Evolutionary conservation across 1,140 invertebrate genomes (phyloP).

Genomic region (Lethrus apterus): DNA sequence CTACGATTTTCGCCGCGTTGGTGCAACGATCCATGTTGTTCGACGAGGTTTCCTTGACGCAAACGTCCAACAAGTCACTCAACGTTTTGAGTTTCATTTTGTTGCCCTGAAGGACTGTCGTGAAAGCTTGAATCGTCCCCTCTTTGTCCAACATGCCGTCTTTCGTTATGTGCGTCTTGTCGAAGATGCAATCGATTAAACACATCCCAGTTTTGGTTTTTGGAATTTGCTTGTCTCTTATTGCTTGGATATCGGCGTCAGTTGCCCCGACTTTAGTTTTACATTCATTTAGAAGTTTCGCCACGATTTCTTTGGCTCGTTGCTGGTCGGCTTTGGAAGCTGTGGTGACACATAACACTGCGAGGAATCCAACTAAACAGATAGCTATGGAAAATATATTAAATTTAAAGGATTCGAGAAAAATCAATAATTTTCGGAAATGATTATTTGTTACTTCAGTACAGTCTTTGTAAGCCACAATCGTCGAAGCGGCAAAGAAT

Average conservation of each 20-base stretch:
- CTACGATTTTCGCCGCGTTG: constrained; percentile 22
- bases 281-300: too few relatives aligned
- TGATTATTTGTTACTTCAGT: too few relatives aligned
- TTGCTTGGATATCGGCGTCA: constrained; percentile 23
- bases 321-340: too few relatives aligned
- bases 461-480: too few relatives aligned
- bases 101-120: constrained; percentile 22
- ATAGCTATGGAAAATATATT: too few relatives aligned
- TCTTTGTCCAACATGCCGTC: constrained; percentile 28
- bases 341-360: too few relatives aligned
- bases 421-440: too few relatives aligned
- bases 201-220: constrained; percentile 28
- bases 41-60: constrained; percentile 26
- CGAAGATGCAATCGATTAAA: constrained; percentile 30
- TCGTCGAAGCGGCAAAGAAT: too few relatives aligned
- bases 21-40: constrained; percentile 20
- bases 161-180: constrained; percentile 25
- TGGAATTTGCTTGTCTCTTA: constrained; percentile 24
- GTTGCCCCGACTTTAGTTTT: constrained; percentile 23
- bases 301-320: too few relatives aligned
- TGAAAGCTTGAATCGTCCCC: constrained; percentile 22
- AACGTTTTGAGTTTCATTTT: constrained; percentile 21
- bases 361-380: too few relatives aligned
- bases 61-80: constrained; percentile 21
- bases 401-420: too few relatives aligned